Base-by-base conservation (phyloP, 2,113 vertebrate genomes). In the Anguilla japonica region DNA sequence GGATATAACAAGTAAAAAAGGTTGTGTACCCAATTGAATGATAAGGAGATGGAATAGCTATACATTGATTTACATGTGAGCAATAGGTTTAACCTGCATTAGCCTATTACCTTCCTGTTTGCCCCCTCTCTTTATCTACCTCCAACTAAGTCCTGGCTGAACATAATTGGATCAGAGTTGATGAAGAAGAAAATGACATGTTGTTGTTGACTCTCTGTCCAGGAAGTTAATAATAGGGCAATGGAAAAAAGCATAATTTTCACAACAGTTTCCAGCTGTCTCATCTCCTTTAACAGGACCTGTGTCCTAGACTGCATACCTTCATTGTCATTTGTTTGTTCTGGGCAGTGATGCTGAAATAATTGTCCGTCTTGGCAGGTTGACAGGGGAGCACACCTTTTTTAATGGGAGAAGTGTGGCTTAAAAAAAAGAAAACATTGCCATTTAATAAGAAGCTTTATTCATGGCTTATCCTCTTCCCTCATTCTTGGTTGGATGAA, bases 361-460 rank as follows among this genome's bases (percentile, higher is more conserved):
- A 89, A 88, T 92, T 94, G 93, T 90, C 93, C 92, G 87, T 20
- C 87, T 34, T 92, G 92, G 93, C 93, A 92, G 92, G 89, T 94
- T 94, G 91, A 91, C 93, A 92, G 94, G 95, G 93, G 93, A 92
- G 89, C 26, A 34, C 26, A 75, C 88, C 89, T 89, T 26, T 90
- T 88, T 93, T 92, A 92, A 92, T 89, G 82, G 88, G 89, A 89
- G 89, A 60, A 18, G 56, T 15, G 56, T 60, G 56, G 56, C 56
- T 60, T 60, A 15, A 0, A 15, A 18, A 0, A 15, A 18, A n/a
- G n/a, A 16, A 67, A 26, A 11, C 18, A 67, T 26, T 3, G 3
- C 60, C 4, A 20, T 26, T 8, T 67, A 67, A 67, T 67, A 26
- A 22, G 18, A 5, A 26, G 60, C 85, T 75, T 34, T 75, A 9